Conservation (phyloP, 1,140 invertebrate species). For the Nylanderia fulva region DNA sequence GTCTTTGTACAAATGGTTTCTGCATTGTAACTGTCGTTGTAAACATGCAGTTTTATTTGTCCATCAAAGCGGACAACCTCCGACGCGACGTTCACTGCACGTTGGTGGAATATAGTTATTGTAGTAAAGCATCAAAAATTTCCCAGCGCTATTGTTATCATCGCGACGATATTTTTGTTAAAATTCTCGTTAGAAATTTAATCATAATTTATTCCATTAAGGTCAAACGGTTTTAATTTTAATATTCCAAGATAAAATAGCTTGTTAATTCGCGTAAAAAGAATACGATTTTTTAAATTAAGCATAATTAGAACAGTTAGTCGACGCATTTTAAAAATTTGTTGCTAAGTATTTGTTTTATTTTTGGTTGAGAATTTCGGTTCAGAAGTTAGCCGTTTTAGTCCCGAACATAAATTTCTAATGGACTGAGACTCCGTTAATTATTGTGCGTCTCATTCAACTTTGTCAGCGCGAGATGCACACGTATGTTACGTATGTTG, state of each 20-base stretch:
- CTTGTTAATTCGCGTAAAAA: neutral
- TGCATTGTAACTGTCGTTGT: neutral
- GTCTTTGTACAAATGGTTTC: slow-evolving; percentile 14
- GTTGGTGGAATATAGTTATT: slow-evolving; percentile 12
- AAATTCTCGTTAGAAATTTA: neutral
- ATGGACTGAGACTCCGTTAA: slow-evolving; percentile 48
- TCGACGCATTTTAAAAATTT: slow-evolving; percentile 28
- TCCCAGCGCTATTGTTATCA: neutral
- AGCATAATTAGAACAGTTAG: slow-evolving; percentile 41
- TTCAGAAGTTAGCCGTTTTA: slow-evolving; percentile 35
- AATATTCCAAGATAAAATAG: slow-evolving; percentile 26
- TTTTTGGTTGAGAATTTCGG: neutral
- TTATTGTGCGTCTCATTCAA: slow-evolving; percentile 3
- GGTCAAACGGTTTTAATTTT: slow-evolving; percentile 31
- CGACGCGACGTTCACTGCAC: neutral
- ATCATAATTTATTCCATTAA: neutral
- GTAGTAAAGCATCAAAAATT: neutral
- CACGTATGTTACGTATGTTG: slow-evolving; percentile 6
- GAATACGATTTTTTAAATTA: slow-evolving; percentile 14
- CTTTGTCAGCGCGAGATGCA: neutral
- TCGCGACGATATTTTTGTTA: neutral
- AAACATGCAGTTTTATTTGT: slow-evolving; percentile 18
- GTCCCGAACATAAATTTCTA: slow-evolving; percentile 63
- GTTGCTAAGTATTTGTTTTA: neutral
- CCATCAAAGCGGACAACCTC: slow-evolving; percentile 13